Evolutionary conservation across 2,797 vertebrate genomes (phyloP).

Genomic region (Emys orbicularis): DNA sequence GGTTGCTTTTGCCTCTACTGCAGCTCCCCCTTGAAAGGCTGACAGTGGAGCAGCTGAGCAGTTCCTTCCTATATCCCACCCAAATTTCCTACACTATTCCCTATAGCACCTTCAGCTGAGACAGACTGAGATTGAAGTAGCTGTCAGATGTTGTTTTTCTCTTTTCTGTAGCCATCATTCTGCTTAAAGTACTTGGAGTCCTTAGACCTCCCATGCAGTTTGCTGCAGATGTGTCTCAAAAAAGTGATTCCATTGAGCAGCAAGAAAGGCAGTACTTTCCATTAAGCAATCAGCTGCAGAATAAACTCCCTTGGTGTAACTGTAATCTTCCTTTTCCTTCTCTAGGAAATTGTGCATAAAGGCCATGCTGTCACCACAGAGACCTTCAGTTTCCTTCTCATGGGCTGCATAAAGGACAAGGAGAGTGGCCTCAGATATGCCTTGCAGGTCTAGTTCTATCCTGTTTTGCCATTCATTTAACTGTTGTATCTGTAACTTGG

Average conservation of each 20-base stretch:
- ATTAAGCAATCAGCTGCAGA: neutral
- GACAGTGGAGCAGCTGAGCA: neutral
- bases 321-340: neutral
- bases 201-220: neutral
- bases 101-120: neutral
- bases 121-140: neutral
- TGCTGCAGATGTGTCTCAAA: neutral
- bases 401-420: conserved; percentile 91
- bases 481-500: neutral
- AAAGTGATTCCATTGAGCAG: neutral
- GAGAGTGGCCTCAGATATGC: conserved; percentile 88
- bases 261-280: neutral
- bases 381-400: conserved; percentile 93
- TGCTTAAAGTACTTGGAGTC: neutral
- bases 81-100: neutral
- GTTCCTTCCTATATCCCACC: neutral
- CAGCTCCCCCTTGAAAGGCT: neutral
- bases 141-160: neutral
- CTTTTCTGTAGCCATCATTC: fast-evolving
- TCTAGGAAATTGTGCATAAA: conserved; percentile 90
- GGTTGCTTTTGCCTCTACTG: neutral
- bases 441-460: conserved; percentile 86
- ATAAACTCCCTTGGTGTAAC: neutral
- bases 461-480: neutral
- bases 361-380: conserved; percentile 87